phyloP scores from a whole-genome alignment of 2,797 vertebrate species.

The Karalla daura region DNA sequence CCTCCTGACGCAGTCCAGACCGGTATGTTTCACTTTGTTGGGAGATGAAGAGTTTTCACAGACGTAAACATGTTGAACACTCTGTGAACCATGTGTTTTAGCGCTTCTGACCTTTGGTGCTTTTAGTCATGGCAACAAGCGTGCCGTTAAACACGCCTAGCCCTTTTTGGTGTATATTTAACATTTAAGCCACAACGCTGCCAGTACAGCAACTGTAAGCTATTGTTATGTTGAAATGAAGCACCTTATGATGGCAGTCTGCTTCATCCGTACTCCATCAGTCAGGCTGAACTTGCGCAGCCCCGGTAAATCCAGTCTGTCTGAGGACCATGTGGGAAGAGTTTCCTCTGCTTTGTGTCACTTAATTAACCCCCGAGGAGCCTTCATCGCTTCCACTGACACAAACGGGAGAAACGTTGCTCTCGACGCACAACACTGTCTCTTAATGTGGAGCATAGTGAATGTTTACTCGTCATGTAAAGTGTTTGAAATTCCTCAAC shows the following conservation, averaged over 20 bases:
- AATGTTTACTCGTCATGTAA: neutral
- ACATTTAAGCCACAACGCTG: neutral
- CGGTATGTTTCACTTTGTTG: constrained; percentile 25
- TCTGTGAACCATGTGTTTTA: constrained; percentile 33
- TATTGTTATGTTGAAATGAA: too few relatives aligned
- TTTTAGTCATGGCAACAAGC: constrained; percentile 6
- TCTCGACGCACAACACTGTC: neutral
- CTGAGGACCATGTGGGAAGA: constrained; percentile 12
- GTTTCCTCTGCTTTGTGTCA: constrained; percentile 16
- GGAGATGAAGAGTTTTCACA: constrained; percentile 34
- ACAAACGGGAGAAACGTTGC: neutral
- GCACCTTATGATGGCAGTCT: neutral
- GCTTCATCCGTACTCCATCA: constrained; percentile 1
- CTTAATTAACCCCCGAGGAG: constrained; percentile 42
- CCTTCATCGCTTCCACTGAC: neutral
- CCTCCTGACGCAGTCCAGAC: constrained; percentile 53
- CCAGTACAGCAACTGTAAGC: too few relatives aligned
- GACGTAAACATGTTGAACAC: constrained; percentile 48
- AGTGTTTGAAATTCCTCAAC: neutral
- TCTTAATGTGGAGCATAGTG: neutral
- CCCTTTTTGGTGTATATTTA: neutral
- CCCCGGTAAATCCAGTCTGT: constrained; percentile 14
- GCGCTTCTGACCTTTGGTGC: constrained; percentile 42
- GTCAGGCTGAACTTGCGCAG: constrained; percentile 30
- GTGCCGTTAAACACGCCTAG: neutral